phyloP scores from a whole-genome alignment of 2,113 vertebrate genomes.

The Anhinga rufa region DNA sequence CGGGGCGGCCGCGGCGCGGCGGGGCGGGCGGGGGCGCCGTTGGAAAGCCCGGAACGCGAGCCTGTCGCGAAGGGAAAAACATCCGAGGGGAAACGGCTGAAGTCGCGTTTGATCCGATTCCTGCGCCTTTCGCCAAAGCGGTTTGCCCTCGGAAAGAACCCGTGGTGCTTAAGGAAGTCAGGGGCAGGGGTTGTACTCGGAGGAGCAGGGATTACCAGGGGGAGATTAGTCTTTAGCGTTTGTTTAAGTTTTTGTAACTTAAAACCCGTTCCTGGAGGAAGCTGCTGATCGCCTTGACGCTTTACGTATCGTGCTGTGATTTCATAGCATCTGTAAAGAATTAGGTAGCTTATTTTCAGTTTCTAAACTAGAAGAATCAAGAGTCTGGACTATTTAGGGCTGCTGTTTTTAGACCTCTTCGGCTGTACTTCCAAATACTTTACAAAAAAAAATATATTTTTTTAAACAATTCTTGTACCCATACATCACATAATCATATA shows the following conservation, averaged over 20 bases:
- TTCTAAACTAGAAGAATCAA: background rate
- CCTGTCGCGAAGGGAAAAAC: background rate
- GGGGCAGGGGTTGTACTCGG: fast-evolving
- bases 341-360: background rate
- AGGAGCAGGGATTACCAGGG: background rate
- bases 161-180: background rate
- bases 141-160: background rate
- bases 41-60: no score
- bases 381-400: background rate
- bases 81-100: background rate
- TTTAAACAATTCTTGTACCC: background rate
- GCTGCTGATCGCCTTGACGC: background rate
- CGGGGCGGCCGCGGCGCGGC: no score
- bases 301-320: background rate
- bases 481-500: background rate
- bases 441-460: background rate
- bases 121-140: fast-evolving
- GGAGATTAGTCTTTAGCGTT: background rate
- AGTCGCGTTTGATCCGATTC: background rate
- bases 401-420: background rate
- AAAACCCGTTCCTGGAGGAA: background rate
- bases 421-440: background rate
- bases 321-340: background rate
- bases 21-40: no score
- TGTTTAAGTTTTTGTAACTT: background rate